These are phyloP conservation scores for Catamblyrhynchus diadema DNA, from an alignment of 2,797 vertebrate genomes.

Conservation along the genomic window DNA sequence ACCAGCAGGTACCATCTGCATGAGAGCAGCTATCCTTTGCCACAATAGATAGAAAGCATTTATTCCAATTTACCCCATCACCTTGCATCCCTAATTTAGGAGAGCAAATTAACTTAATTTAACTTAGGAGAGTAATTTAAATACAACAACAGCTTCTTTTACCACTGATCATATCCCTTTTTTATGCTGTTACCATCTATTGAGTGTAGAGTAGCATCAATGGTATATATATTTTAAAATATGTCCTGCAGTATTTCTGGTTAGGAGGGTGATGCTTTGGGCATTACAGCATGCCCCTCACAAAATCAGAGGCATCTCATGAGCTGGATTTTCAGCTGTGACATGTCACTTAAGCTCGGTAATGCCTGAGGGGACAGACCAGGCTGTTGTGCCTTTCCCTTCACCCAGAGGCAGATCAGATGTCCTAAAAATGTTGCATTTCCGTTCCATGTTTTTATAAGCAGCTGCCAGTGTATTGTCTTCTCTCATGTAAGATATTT, in stretches of 20 bases:
- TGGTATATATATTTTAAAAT: background rate
- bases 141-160: background rate
- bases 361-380: background rate
- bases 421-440: constrained; percentile 7
- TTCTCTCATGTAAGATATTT: background rate
- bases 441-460: background rate
- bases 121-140: background rate
- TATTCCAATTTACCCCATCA: background rate
- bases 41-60: background rate
- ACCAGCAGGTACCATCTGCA: background rate
- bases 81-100: background rate
- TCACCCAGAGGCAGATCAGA: background rate
- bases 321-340: constrained; percentile 39
- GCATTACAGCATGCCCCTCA: background rate
- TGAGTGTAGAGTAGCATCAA: background rate
- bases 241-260: background rate
- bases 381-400: background rate
- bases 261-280: background rate
- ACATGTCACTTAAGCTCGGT: constrained; percentile 13
- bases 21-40: background rate
- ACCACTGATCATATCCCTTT: background rate
- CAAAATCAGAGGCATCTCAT: background rate
- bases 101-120: background rate
- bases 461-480: background rate
- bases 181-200: background rate